Conservation (phyloP, 2,797 vertebrate genomes). For the Rhabdophis nuchalis region DNA sequence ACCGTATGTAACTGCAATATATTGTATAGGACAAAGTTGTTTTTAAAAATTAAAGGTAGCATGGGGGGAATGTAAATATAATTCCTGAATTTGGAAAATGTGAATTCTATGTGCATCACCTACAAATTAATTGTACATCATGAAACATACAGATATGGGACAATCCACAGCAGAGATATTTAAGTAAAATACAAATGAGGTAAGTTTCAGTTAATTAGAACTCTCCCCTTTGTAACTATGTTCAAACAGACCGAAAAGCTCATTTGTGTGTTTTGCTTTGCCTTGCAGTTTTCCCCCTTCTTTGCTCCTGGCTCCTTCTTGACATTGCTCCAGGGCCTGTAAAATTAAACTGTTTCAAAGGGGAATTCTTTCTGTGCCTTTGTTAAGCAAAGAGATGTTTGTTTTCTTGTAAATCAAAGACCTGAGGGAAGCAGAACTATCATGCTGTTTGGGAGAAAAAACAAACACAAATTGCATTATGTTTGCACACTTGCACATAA, state of each 20-base stretch:
- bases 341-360: slow-evolving; percentile 36
- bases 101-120: neutral
- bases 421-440: slow-evolving; percentile 12
- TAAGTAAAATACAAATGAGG: slow-evolving; percentile 5
- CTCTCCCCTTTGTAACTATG: slow-evolving; percentile 11
- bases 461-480: slow-evolving; percentile 33
- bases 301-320: slow-evolving; percentile 13
- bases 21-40: neutral
- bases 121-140: neutral
- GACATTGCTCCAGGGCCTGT: slow-evolving; percentile 16
- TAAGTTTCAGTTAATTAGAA: slow-evolving; percentile 21
- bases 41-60: neutral
- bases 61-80: neutral
- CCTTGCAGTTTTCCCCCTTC: neutral
- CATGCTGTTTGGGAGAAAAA: slow-evolving; percentile 18
- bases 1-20: neutral
- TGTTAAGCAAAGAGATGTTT: slow-evolving; percentile 31
- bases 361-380: slow-evolving; percentile 11
- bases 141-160: neutral
- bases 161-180: neutral
- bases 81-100: neutral
- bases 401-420: slow-evolving; percentile 32
- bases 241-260: neutral
- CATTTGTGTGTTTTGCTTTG: neutral
- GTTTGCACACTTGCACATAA: slow-evolving; percentile 11